A percentile compares a stretch with the other conserved stretches of the same genome.
Conservation (phyloP, 2,888 invertebrate species). For the Sinotaia quadrata region DNA sequence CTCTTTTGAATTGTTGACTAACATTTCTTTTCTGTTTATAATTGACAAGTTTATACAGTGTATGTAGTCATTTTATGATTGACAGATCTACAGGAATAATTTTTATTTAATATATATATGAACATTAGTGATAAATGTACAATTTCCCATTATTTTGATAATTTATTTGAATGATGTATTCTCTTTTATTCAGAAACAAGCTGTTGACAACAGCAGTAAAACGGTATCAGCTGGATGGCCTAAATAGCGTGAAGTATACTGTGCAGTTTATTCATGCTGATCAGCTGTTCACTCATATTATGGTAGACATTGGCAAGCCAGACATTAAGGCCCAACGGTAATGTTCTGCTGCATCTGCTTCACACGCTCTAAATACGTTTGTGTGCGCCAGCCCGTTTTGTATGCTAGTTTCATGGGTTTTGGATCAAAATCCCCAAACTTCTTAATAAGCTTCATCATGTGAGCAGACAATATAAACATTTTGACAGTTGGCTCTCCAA, state of each 20-base stretch:
- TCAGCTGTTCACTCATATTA: conserved; percentile 63
- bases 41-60: no score
- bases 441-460: no score
- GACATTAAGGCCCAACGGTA: conserved; percentile 6
- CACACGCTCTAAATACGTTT: no score
- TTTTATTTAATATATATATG: neutral
- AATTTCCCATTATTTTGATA: neutral
- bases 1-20: no score
- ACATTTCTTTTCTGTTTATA: no score
- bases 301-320: conserved; percentile 65
- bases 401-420: no score
- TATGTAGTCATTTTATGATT: no score
- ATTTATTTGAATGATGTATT: neutral
- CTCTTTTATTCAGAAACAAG: conserved; percentile 85
- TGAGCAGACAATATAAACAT: no score
- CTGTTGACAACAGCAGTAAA: conserved; percentile 87
- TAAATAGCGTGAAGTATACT: conserved; percentile 87
- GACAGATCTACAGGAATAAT: neutral
- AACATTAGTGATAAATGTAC: neutral
- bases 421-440: no score
- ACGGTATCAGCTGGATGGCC: conserved; percentile 87
- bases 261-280: conserved; percentile 49
- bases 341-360: no score
- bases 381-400: no score
- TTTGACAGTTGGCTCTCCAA: no score